A percentile compares a stretch with the other conserved stretches of the same genome.
Evolutionary conservation across 2,888 invertebrate species (phyloP).

Genomic region (Corythucha ciliata): DNA sequence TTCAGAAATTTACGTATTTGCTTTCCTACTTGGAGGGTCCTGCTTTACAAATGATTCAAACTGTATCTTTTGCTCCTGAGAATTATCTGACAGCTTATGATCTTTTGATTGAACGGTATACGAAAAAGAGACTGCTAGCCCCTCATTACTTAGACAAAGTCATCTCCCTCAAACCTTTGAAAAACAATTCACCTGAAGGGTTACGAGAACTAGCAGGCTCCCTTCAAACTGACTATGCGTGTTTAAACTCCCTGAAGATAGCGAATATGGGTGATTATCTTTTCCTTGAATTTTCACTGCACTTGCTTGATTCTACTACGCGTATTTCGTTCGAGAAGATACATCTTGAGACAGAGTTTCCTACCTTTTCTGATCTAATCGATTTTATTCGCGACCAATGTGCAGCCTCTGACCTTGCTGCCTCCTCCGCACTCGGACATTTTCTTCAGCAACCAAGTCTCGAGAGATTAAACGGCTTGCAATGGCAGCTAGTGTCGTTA

Average conservation of each 20-base stretch:
- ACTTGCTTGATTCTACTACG: neutral
- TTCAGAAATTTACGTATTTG: neutral
- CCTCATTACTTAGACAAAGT: neutral
- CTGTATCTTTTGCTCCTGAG: neutral
- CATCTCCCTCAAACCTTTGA: neutral
- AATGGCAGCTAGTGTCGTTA: too few relatives aligned
- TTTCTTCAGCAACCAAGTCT: too few relatives aligned
- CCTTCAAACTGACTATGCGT: neutral
- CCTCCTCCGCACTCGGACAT: too few relatives aligned
- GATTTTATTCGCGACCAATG: neutral
- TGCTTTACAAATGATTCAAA: neutral
- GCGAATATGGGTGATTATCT: neutral
- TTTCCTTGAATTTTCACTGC: neutral
- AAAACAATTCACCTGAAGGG: neutral
- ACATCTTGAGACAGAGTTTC: neutral
- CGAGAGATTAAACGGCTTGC: too few relatives aligned
- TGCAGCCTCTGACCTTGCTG: neutral
- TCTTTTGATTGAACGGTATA: neutral
- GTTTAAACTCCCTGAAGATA: neutral
- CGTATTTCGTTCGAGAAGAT: neutral
- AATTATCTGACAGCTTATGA: neutral
- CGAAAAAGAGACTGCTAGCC: neutral
- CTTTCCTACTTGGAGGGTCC: neutral
- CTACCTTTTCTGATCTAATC: neutral
- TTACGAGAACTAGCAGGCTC: neutral